Base-by-base conservation (phyloP, 1,140 invertebrate genomes). In the Melitaea cinxia region DNA sequence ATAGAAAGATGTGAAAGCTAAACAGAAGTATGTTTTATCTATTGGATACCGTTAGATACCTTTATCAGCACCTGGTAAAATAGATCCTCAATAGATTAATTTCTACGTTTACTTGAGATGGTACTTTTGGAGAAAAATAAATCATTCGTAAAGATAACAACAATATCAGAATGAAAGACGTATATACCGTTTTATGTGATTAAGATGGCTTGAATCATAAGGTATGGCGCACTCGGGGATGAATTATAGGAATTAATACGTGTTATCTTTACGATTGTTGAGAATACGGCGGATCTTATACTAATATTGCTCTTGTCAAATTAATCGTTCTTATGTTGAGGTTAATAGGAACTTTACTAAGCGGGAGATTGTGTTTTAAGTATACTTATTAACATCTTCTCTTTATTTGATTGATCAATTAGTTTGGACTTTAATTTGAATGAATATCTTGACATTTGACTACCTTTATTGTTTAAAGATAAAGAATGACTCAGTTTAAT, bases 211-310 rank as follows among this genome's bases (percentile, higher is more conserved):
- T 17, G 42, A 47, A 47, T 47, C 42, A 12, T 47, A 47, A 47
- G 42, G 42, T 47, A 47, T 47, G 42, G 42, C 42, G 42, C 42
- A 12, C 17, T 47, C 23, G 42, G 21, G 42, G 42, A 47, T 47
- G 42, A 47, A 47, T 47, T 47, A 47, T 47, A 47, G 42, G 42
- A 47, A 47, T 47, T 47, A 47, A 47, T 47, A 21, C 42, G 19
- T 47, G 42, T 47, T 47, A 47, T 47, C 42, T 47, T 47, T 47
- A 47, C 42, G 42, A 47, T 47, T 47, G 42, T 24, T 47, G 19
- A 23, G 21, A 24, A 1, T 47, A 47, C 42, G 42, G 19, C 4
- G 42, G 42, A 47, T 47, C 42, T 47, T 47, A 47, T 47, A 47
- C 1, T 47, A 47, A 47, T 47, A 47, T 47, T 47, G 42, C 23